These are phyloP conservation scores for Apocrypta bakeri DNA, from an alignment of 1,140 invertebrate species.

Conservation along the genomic window DNA sequence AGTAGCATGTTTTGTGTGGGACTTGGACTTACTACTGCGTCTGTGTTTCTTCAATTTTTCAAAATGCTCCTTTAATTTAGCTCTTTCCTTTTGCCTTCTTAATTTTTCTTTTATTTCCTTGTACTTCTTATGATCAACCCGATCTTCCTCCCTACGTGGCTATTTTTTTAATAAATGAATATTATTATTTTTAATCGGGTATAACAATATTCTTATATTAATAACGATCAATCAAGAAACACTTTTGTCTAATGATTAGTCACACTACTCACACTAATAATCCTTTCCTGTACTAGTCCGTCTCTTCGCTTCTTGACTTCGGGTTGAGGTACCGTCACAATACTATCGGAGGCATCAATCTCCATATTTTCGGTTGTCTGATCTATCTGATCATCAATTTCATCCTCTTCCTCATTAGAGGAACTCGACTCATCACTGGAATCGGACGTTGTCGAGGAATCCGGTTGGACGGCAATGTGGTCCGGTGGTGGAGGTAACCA, in stretches of 20 bases:
- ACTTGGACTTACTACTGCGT: constrained; percentile 69
- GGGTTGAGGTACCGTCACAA: constrained; percentile 37
- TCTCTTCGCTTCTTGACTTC: constrained; percentile 71
- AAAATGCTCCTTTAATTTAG: constrained; percentile 71
- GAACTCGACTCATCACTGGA: constrained; percentile 74
- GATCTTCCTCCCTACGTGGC: constrained; percentile 86
- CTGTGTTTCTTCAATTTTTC: constrained; percentile 70
- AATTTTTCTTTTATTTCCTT: constrained; percentile 88
- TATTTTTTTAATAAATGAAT: constrained; percentile 64
- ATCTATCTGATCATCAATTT: constrained; percentile 33
- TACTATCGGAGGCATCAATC: constrained; percentile 47
- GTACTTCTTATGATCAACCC: constrained; percentile 81
- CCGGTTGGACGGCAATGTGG: constrained; percentile 72
- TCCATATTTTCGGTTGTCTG: constrained; percentile 57
- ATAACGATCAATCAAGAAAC: no score
- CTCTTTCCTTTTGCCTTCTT: constrained; percentile 80
- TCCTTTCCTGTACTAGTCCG: constrained; percentile 80
- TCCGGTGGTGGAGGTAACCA: constrained; percentile 87
- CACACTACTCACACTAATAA: constrained; percentile 83
- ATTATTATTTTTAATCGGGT: neutral
- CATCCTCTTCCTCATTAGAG: constrained; percentile 74
- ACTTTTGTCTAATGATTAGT: no score
- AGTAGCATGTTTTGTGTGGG: constrained; percentile 63
- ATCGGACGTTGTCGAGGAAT: constrained; percentile 70
- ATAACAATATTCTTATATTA: no score